phyloP scores from a whole-genome alignment of 1,140 invertebrate genomes.

The Bombus huntii region DNA sequence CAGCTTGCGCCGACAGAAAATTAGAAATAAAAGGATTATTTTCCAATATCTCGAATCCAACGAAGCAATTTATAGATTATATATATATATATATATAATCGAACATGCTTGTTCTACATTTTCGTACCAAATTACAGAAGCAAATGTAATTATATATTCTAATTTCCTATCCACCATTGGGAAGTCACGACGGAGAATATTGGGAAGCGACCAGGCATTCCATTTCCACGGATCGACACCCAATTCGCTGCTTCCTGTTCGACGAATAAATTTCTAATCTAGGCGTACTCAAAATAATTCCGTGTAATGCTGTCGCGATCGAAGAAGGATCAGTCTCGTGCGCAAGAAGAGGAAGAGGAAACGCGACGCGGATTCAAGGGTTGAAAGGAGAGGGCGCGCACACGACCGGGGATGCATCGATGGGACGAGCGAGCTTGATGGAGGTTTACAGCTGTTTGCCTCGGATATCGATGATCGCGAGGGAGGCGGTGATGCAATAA shows the following conservation, averaged over 20 bases:
- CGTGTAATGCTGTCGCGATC: slow-evolving; percentile 12
- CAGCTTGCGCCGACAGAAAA: neutral
- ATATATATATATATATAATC: too few species aligned
- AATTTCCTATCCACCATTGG: neutral
- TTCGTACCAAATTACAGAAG: too few species aligned
- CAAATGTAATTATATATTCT: neutral
- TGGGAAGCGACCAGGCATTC: slow-evolving; percentile 29
- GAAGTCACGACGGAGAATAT: slow-evolving; percentile 28
- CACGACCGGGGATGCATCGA: slow-evolving; percentile 22
- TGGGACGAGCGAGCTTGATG: slow-evolving; percentile 57
- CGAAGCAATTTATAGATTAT: too few species aligned
- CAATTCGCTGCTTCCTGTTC: neutral
- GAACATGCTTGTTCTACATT: too few species aligned
- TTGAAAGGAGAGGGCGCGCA: neutral
- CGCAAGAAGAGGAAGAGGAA: neutral
- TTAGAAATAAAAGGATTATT: neutral
- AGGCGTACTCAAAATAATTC: slow-evolving; percentile 57
- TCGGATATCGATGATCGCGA: slow-evolving; percentile 71
- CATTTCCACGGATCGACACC: slow-evolving; percentile 41
- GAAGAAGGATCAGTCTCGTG: slow-evolving; percentile 12
- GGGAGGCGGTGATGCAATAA: slow-evolving; percentile 68
- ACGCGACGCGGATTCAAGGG: slow-evolving; percentile 16
- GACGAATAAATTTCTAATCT: slow-evolving; percentile 49
- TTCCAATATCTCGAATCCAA: neutral
- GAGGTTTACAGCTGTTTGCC: slow-evolving; percentile 73